Base-by-base conservation (phyloP, 2,888 invertebrate genomes). In the Pterostichus niger region DNA sequence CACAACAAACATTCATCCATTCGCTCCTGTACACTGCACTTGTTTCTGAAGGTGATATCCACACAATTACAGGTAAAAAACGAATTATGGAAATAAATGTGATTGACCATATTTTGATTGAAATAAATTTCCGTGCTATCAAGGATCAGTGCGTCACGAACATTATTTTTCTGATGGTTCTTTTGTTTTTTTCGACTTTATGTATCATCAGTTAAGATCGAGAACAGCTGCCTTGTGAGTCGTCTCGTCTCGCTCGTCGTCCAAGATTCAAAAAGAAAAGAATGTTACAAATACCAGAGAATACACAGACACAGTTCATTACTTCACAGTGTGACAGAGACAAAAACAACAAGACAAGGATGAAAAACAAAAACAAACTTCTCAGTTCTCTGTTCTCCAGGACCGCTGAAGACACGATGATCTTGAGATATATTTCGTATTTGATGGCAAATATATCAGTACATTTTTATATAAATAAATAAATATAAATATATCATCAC, bases 131-230 rank as follows among this genome's bases (percentile, higher is more conserved):
- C 24, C 24, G 24, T 3, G 49, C 13, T n/a, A 49, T 49, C 49
- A 6, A 1, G 5, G 49, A 49, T 49, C 24, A 64, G 64, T 64
- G 64, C 64, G 64, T 64, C 64, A 64, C n/a, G 64, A 33, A 31
- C 64, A 64, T 64, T 61, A 3, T 24, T 15, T 24, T 61, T 64
- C 11, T 44, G 6, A 31, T 75, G 46, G 31, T 75, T 75, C 52
- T 46, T 75, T 75, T 75, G 52, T 75, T 75, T 73, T 24, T 73
- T 17, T 24, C 13, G 49, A 49, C 73, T 71, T 40, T 73, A 73
- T 49, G 73, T 73, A 73, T 73, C 73, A 73, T 73, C 73, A 73
- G 46, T 64, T 64, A 64, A 64, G 64, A 64, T 5, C 64, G 64
- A 35, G 35, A 64, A 64, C 64, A 64, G 64, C 64, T 64, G 64